Evolutionary conservation across 2,113 vertebrate species (phyloP), one percentile per base, ranked within the genome.

Genomic region (Cricetomys ansorgei): DNA sequence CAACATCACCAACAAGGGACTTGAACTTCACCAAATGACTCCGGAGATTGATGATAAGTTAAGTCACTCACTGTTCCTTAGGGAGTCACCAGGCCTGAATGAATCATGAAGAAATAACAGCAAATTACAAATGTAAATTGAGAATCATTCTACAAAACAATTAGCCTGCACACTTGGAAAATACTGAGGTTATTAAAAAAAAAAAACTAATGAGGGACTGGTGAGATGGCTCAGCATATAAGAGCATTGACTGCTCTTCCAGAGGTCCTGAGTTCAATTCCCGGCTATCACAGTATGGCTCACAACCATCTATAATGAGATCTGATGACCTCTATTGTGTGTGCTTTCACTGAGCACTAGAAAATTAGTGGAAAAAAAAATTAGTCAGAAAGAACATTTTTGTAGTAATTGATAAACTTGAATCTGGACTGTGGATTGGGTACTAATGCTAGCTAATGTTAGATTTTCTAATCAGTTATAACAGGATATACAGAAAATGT

Each of bases 91-190:
- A 37, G 83, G 16, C 17, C 23, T 17, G 1, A 84, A 55, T 96
- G 72, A 80, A 75, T 29, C n/a, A 34, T 69, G 7, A 88, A 37
- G 31, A 76, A 89, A 92, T n/a, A 75, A 31, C 13, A n/a, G 25
- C 16, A 64, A 75, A 72, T 37, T 31, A 19, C 16, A 64, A 75
- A 72, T 37, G 2, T 88, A 94, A 92, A 73, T 11, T 62, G 48
- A 92, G 64, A 96, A 27, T 23, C 37, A 64, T 55, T 79, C 64
- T 80, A 40, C 37, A 48, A 73, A 92, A 84, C 59, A 95, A 67
- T 31, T 77, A 45, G 17, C 45, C 69, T 79, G 23, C 59, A 21
- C 31, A 48, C 94, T n/a, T 93, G 29, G 87, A 94, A 65, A 81
- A 64, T 43, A 62, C 6, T 67, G 15, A 88, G 16, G 31, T 45